phyloP scores from a whole-genome alignment of 2,888 invertebrate species.

The Eupithecia tripunctaria region DNA sequence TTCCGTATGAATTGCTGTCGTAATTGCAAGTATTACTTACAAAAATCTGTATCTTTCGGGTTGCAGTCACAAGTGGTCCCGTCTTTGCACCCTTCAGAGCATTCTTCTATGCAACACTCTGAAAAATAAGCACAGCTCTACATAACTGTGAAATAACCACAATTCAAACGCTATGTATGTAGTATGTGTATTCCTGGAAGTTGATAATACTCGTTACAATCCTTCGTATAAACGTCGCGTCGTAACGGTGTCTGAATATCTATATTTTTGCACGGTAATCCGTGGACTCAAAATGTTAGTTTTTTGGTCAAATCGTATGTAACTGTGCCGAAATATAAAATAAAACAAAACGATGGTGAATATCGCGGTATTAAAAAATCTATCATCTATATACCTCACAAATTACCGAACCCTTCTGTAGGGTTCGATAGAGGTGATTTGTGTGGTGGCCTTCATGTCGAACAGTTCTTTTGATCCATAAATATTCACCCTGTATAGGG shows the following conservation, averaged over 20 bases:
- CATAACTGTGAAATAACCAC: conserved; percentile 47
- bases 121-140: conserved; percentile 38
- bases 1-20: too few species aligned
- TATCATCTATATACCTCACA: background rate
- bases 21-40: conserved; percentile 54
- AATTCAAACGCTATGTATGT: too few species aligned
- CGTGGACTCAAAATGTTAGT: too few species aligned
- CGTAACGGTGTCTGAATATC: too few species aligned
- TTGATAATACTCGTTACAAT: too few species aligned
- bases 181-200: too few species aligned
- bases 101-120: conserved; percentile 79
- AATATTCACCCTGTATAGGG: background rate
- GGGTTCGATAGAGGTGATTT: background rate
- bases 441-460: background rate
- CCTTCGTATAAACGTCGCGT: too few species aligned
- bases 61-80: conserved; percentile 69
- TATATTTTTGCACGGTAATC: too few species aligned
- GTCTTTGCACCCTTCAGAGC: conserved; percentile 68
- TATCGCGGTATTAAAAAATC: too few species aligned
- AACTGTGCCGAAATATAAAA: too few species aligned
- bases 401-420: background rate
- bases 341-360: too few species aligned
- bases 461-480: background rate
- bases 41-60: conserved; percentile 68
- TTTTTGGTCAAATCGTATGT: too few species aligned